Evolutionary conservation across 2,113 vertebrate genomes (phyloP).

Genomic region (Spea bombifrons): DNA sequence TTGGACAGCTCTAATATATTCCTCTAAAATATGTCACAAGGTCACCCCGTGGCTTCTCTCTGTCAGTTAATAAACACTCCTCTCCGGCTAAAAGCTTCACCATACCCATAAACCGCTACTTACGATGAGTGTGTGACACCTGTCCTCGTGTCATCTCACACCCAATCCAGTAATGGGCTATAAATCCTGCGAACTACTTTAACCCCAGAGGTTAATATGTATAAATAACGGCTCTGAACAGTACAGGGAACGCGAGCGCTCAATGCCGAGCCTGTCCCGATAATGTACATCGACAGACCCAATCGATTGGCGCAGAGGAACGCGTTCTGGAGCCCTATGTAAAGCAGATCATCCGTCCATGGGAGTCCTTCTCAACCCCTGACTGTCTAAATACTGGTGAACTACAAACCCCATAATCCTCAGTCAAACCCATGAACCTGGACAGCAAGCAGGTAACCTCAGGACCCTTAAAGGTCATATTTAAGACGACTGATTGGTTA

Average conservation of each 20-base stretch:
- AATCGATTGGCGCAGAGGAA: too few species aligned
- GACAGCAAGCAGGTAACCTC: too few species aligned
- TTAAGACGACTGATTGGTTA: too few species aligned
- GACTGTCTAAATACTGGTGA: too few species aligned
- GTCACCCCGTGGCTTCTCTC: not conserved
- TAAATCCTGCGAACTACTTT: conserved; percentile 2
- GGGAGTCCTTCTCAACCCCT: too few species aligned
- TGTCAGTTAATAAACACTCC: conserved; percentile 9
- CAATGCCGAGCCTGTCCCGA: not conserved
- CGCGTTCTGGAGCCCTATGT: too few species aligned
- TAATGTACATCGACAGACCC: not conserved
- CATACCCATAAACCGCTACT: not conserved
- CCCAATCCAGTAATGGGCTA: conserved; percentile 17
- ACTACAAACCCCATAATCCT: too few species aligned
- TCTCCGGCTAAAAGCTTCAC: conserved; percentile 7
- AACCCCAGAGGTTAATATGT: not conserved
- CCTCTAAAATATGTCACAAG: not conserved
- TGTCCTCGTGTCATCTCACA: conserved; percentile 3
- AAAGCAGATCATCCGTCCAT: too few species aligned
- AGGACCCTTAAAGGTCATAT: too few species aligned
- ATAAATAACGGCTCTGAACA: not conserved
- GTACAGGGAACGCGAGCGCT: not conserved
- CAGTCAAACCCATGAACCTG: too few species aligned
- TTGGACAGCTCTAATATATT: not conserved
- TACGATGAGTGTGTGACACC: not conserved